Base-by-base conservation (phyloP, 92 coral and sea anemone species). In the Micromussa lordhowensis region DNA sequence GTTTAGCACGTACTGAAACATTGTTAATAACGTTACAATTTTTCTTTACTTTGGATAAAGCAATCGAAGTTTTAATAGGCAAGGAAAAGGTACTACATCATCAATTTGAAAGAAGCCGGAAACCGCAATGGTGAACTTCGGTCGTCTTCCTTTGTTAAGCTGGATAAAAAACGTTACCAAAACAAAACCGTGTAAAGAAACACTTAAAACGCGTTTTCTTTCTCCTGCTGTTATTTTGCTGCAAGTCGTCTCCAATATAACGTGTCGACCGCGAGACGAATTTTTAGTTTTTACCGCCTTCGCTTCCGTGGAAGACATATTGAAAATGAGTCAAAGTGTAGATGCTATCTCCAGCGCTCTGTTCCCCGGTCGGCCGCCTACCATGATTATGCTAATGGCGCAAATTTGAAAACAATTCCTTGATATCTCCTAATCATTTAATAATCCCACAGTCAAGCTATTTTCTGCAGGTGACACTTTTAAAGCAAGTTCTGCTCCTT, bases 311-410 rank as follows among this genome's bases (percentile, higher is more conserved):
- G 34, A 21, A 14, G 34, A 28, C 71, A 66, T 28, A 26, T 61
- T 24, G 68, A 61, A 61, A 26, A 18, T 24, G 68, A 63, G 36
- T 83, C 79, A 51, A 55, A 54, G 44, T 36, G 1, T 51, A 71
- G 68, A 83, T 71, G 78, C 24, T 38, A 36, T 35, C 49, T 73
- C 40, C 55, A 1, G 31, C 21, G 28, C 58, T 35, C 28, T 4
- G 7, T n/a, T n/a, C n/a, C 10, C 51, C 51, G 51, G 51, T 13
- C 51, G 59, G 48, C 77, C 73, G 76, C 89, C 89, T 83, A 86
- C 89, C 51, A 58, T 75, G 64, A 24, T 86, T 44, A 86, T 78
- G 89, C 89, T 76, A 86, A 77, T 86, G 4, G 57, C 18, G 61
- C 58, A 75, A 57, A 73, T 84, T 74, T 58, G 51, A 86, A 86